These are phyloP conservation scores for Ditylenchus weischeri DNA, from an alignment of 2,888 invertebrate species.

Conservation along the genomic window DNA sequence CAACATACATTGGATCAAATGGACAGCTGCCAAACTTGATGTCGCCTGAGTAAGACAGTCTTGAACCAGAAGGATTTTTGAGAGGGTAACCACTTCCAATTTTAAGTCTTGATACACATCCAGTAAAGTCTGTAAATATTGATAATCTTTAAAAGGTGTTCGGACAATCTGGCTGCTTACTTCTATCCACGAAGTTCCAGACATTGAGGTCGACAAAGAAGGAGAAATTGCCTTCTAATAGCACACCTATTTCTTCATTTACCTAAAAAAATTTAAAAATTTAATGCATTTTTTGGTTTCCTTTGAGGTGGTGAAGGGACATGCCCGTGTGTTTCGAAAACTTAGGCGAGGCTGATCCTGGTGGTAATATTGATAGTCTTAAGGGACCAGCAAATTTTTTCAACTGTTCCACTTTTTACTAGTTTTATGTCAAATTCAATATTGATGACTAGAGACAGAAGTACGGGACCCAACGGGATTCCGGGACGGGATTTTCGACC, in stretches of 20 bases:
- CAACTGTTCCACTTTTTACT: too few species aligned
- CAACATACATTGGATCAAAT: slow-evolving; percentile 30
- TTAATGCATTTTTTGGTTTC: too few species aligned
- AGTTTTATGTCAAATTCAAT: too few species aligned
- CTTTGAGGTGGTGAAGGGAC: too few species aligned
- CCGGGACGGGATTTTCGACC: too few species aligned
- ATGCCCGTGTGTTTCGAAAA: too few species aligned
- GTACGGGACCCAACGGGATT: too few species aligned
- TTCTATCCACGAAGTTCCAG: slow-evolving; percentile 51
- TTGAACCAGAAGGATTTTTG: slow-evolving; percentile 48
- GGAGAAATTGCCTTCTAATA: slow-evolving; percentile 53
- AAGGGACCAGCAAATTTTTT: too few species aligned
- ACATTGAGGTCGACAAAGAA: slow-evolving; percentile 54
- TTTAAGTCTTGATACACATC: slow-evolving; percentile 53
- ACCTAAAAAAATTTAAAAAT: slow-evolving; percentile 31
- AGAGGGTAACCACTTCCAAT: slow-evolving; percentile 52
- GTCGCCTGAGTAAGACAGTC: slow-evolving; percentile 46
- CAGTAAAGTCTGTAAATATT: slow-evolving; percentile 46
- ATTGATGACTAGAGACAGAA: too few species aligned
- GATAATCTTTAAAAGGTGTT: neutral
- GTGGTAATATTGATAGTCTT: too few species aligned
- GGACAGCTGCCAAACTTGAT: slow-evolving; percentile 54
- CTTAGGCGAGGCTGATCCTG: too few species aligned
- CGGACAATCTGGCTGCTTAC: slow-evolving; percentile 26
- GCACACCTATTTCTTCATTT: slow-evolving; percentile 45